Percentiles rank a stretch among this genome's conserved stretches.
These are phyloP conservation scores for Pollenia griseotomentosa DNA, from an alignment of 2,888 invertebrate genomes.

Conservation along the genomic window DNA sequence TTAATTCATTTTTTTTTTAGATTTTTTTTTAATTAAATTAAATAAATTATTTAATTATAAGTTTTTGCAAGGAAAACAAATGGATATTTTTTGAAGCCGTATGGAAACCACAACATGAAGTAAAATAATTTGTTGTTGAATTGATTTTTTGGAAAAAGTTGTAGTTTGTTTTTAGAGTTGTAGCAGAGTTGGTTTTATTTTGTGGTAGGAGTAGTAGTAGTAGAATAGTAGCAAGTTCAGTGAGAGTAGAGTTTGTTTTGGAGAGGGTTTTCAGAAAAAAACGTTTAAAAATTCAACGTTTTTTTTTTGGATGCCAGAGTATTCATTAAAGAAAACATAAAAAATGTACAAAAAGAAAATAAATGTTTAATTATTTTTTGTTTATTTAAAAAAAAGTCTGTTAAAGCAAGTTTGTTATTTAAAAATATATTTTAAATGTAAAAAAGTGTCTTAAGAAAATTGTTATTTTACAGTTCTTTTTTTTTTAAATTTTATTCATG, in stretches of 20 bases:
- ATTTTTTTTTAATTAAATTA: slow-evolving; percentile 55
- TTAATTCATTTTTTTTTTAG: slow-evolving; percentile 57
- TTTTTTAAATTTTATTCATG: slow-evolving; percentile 10
- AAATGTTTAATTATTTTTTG: slow-evolving; percentile 46
- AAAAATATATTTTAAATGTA: slow-evolving; percentile 1
- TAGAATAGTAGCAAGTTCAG: slow-evolving; percentile 59
- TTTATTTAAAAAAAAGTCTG: slow-evolving; percentile 6
- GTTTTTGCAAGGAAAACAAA: slow-evolving; percentile 6
- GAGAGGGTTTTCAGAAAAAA: slow-evolving; percentile 18
- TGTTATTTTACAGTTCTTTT: slow-evolving; percentile 42
- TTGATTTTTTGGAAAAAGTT: slow-evolving; percentile 33
- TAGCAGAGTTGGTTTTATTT: slow-evolving; percentile 48
- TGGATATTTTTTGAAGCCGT: neutral
- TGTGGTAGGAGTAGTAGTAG: slow-evolving; percentile 51
- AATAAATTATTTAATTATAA: slow-evolving; percentile 37
- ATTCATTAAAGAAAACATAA: slow-evolving; percentile 43
- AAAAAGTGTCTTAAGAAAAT: slow-evolving; percentile 46
- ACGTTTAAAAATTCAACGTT: slow-evolving; percentile 51
- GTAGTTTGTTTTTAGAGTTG: slow-evolving; percentile 64
- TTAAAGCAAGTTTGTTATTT: slow-evolving; percentile 14
- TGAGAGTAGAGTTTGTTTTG: slow-evolving; percentile 39
- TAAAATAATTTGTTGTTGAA: slow-evolving; percentile 3
- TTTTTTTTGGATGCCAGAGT: slow-evolving; percentile 47
- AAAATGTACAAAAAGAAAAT: slow-evolving; percentile 51
- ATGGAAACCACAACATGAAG: slow-evolving; percentile 20